These are phyloP conservation scores for Psophia crepitans DNA, from an alignment of 2,113 vertebrate species.

Conservation along the genomic window DNA sequence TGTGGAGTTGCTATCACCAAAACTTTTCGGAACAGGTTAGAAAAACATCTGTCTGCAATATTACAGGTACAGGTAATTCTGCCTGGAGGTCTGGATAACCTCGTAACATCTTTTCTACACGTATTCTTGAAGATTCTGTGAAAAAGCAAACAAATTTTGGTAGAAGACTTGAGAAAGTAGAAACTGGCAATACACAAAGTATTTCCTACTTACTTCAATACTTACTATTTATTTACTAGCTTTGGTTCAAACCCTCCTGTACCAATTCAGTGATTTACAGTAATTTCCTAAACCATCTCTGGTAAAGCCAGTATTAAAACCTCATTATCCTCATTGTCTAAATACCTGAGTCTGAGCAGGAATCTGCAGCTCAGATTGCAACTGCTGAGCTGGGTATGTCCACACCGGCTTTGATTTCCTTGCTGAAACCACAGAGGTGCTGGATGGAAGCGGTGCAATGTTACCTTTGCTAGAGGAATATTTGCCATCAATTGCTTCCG, in stretches of 20 bases:
- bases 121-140: neutral
- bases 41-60: constrained; percentile 55
- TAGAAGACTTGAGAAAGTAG: neutral
- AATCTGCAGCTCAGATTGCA: neutral
- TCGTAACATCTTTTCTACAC: constrained; percentile 7
- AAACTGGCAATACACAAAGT: neutral
- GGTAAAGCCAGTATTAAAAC: neutral
- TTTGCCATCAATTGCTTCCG: neutral
- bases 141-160: neutral
- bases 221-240: neutral
- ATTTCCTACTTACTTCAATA: neutral
- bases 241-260: neutral
- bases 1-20: neutral
- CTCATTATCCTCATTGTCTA: neutral
- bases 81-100: constrained; percentile 60
- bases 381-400: neutral
- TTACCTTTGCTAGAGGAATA: neutral
- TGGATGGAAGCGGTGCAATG: constrained; percentile 27
- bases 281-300: neutral
- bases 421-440: constrained; percentile 13
- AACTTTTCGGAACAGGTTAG: constrained; percentile 63
- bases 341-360: constrained; percentile 47
- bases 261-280: neutral
- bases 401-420: neutral
- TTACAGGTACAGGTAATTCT: constrained; percentile 42